These are phyloP conservation scores for Rhagium mordax DNA, from an alignment of 2,888 invertebrate species.

Conservation along the genomic window DNA sequence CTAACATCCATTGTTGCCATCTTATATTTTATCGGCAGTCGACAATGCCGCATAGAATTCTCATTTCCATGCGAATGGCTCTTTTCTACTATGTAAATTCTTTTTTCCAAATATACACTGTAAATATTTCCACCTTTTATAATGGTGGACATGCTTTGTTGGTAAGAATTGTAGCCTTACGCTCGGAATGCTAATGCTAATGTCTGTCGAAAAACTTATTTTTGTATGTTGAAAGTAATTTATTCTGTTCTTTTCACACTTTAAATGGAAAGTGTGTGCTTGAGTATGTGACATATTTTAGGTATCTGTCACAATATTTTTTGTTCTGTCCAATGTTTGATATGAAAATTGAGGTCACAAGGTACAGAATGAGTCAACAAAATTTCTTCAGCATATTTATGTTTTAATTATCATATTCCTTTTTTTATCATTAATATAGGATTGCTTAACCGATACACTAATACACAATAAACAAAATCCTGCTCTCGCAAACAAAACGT, in stretches of 20 bases:
- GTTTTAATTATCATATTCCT: too few species aligned
- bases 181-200: slow-evolving; percentile 55
- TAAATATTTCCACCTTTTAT: slow-evolving; percentile 69
- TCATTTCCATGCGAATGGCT: slow-evolving; percentile 70
- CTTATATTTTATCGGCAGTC: slow-evolving; percentile 71
- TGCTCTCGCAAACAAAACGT: too few species aligned
- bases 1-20: slow-evolving; percentile 69
- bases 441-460: too few species aligned
- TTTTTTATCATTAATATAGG: too few species aligned
- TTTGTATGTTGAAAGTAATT: slow-evolving; percentile 9
- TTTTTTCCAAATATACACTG: slow-evolving; percentile 67
- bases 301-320: slow-evolving; percentile 7
- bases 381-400: neutral
- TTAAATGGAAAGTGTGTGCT: slow-evolving; percentile 6
- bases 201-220: slow-evolving; percentile 38
- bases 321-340: neutral
- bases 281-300: slow-evolving; percentile 6
- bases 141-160: slow-evolving; percentile 64
- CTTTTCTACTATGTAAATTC: slow-evolving; percentile 70
- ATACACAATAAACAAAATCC: too few species aligned
- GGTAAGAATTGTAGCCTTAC: slow-evolving; percentile 58
- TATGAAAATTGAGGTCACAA: neutral
- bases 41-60: slow-evolving; percentile 67
- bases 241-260: slow-evolving; percentile 14
- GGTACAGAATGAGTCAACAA: neutral